Base-by-base conservation (phyloP, 2,797 vertebrate genomes). In the Distichodus sexfasciatus region DNA sequence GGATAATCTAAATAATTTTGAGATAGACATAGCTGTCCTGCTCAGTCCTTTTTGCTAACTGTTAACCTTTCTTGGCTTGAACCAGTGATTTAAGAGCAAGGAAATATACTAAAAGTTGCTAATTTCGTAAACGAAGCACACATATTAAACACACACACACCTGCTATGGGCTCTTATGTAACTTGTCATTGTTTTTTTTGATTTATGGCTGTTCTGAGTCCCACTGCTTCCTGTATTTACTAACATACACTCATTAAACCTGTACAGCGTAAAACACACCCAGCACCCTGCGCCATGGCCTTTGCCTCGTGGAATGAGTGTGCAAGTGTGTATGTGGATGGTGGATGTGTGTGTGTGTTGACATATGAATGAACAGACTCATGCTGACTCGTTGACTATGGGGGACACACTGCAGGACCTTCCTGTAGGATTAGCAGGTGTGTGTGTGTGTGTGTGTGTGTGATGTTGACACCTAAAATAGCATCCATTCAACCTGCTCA, bases 381-480 rank as follows among this genome's bases (percentile, higher is more conserved):
- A 38, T 28, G 54, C 53, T 28, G 66, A 59, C 54, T 26, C 19
- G 54, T 41, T 28, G 66, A 59, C 54, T 26, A 26, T 24, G 26
- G 46, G 46, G 26, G 21, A 58, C 24, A 31, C 54, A 40, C n/a
- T 47, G 23, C 29, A 24, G 31, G 44, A 41, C 24, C 33, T 48
- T 59, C 31, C 53, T 68, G 55, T 4, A 33, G n/a, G 36, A 24
- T 48, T 24, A 69, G 47, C 64, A 66, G 38, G 64, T 66, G 63
- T 54, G 48, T 15, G 43, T 51, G 44, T 48, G 60, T 48, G 60
- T 48, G 60, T 63, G 44, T 50, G 44, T 48, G 44, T 48, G 44
- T 26, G 33, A 21, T 46, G 44, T 47, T n/a, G 7, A 26, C 23
- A 26, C 23, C 2, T 48, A 26, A 48, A 48, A 48, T 48, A 48